phyloP scores from a whole-genome alignment of 2,797 vertebrate species.

The Crax fasciolata region DNA sequence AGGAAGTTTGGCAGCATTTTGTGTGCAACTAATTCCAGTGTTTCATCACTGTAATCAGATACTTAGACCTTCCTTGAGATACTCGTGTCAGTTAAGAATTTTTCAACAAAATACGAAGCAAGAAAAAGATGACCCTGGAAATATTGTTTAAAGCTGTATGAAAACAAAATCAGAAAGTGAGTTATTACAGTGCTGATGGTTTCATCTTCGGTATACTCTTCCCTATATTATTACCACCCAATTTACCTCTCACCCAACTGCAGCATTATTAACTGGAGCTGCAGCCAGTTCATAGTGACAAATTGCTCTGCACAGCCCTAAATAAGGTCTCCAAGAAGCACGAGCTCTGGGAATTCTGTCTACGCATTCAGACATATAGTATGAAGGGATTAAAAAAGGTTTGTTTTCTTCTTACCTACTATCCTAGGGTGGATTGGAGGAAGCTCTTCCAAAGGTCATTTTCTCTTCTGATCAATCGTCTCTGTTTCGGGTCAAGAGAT shows the following conservation, averaged over 20 bases:
- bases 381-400: neutral
- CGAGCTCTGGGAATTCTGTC: neutral
- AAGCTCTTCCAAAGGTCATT: neutral
- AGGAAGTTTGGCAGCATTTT: neutral
- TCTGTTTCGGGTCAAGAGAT: neutral
- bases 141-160: neutral
- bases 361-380: neutral
- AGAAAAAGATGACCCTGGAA: neutral
- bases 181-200: neutral
- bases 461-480: neutral
- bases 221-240: neutral
- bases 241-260: neutral
- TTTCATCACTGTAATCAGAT: neutral
- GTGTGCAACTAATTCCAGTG: neutral
- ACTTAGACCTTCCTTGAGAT: neutral
- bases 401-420: neutral
- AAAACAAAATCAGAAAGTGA: neutral
- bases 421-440: neutral
- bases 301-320: neutral
- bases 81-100: neutral
- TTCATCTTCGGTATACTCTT: neutral
- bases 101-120: neutral
- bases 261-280: neutral
- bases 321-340: neutral
- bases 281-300: neutral